Conservation (phyloP, 2,797 vertebrate species). For the Cuculus canorus region DNA sequence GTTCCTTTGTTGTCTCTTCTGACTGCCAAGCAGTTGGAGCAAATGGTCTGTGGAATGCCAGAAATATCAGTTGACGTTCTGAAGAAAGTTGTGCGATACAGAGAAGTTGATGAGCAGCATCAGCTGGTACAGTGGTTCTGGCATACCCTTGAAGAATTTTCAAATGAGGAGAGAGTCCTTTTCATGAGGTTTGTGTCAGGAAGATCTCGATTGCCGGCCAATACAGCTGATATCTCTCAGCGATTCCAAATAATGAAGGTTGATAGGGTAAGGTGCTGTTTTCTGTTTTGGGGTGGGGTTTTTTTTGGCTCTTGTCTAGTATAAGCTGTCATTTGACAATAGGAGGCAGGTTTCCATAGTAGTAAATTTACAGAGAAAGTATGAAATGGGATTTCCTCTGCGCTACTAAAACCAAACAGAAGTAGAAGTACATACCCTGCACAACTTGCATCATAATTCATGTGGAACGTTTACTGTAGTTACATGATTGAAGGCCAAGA, state of each 20-base stretch:
- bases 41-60: constrained; percentile 86
- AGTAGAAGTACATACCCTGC: not conserved
- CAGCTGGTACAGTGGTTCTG: constrained; percentile 86
- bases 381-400: not conserved
- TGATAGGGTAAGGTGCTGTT: constrained; percentile 79
- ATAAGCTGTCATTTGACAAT: not conserved
- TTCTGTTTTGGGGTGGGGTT: not conserved
- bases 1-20: constrained; percentile 85
- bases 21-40: constrained; percentile 84
- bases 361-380: not conserved
- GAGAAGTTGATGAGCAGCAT: constrained; percentile 85
- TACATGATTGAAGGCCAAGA: not conserved
- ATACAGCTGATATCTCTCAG: constrained; percentile 86
- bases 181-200: constrained; percentile 87
- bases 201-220: constrained; percentile 83
- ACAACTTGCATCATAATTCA: not conserved
- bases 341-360: not conserved
- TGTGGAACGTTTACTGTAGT: not conserved
- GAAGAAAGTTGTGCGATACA: constrained; percentile 85
- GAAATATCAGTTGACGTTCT: constrained; percentile 85
- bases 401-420: not conserved
- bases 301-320: not conserved
- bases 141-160: constrained; percentile 84
- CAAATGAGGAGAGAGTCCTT: constrained; percentile 84
- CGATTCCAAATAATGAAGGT: constrained; percentile 88